Base-by-base conservation (phyloP, 2,797 vertebrate species). In the Avahi laniger region DNA sequence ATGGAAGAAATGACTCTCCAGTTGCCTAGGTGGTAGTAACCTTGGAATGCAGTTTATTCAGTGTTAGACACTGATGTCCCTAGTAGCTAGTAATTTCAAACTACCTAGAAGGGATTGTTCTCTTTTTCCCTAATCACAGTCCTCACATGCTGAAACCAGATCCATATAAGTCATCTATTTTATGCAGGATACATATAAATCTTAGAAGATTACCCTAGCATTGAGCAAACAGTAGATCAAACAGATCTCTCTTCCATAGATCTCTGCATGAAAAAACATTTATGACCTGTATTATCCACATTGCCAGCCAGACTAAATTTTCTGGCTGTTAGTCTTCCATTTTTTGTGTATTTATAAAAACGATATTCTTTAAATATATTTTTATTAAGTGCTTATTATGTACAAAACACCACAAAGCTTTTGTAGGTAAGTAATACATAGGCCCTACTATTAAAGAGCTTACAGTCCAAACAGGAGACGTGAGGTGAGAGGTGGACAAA, bases 11-110 rank as follows among this genome's bases (percentile, higher is more conserved):
- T 88, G n/a, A 48, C 33, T 69, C 48, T 82, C 63, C 50, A 41
- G 10, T 85, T 61, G 8, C 52, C 48, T 84, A 35, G 5, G 52
- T 81, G 24, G 10, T 43, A 63, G 46, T 92, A 92, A 90, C 63
- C 67, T 65, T 52, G 35, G 63, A 88, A 59, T 69, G 35, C 61
- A 61, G 41, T 50, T 94, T 92, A 26, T 85, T 95, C 15, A 1
- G 0, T 4, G 0, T 81, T 84, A 92, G 79, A 35, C 50, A 48
- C 18, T 67, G 22, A 43, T 82, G 65, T 76, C 80, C 81, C 20
- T 50, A 72, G 9, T 91, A 90, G 92, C 70, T 87, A 63, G 26
- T 91, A 61, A 95, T 89, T 97, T 92, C 76, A 89, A 48, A 28
- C n/a, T 65, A 54, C 89, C 82, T 86, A 59, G 5, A 92, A 83